These are phyloP conservation scores for Apostichopus parvimensis DNA, from an alignment of 35 echinoderm and acorn worm species.

Conservation along the genomic window DNA sequence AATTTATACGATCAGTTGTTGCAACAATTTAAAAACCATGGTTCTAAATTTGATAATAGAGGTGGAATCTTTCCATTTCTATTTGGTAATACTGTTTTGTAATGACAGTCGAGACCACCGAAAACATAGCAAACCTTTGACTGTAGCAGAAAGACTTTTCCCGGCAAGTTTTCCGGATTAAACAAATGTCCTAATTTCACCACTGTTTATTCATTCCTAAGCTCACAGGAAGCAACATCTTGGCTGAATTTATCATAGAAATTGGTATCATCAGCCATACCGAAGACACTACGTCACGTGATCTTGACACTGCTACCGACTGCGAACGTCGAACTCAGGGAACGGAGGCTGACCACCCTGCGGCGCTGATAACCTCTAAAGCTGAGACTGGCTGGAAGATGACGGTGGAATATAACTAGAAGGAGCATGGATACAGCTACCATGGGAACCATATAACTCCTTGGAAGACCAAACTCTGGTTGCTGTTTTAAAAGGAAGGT, in stretches of 20 bases:
- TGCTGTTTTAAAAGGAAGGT: constrained; percentile 63
- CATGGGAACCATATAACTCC: constrained; percentile 65
- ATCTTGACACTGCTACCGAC: constrained; percentile 86
- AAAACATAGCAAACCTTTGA: too few species aligned
- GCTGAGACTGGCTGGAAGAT: constrained; percentile 68
- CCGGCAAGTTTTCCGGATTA: too few species aligned
- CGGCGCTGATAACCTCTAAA: constrained; percentile 73
- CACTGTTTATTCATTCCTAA: too few species aligned
- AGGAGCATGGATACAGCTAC: constrained; percentile 71
- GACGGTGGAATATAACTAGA: constrained; percentile 69
- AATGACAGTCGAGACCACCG: too few species aligned
- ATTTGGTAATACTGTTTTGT: not conserved
- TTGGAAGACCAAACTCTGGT: constrained; percentile 72
- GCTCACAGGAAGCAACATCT: too few species aligned
- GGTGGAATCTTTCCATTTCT: too few species aligned
- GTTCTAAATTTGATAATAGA: too few species aligned
- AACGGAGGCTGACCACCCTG: constrained; percentile 88
- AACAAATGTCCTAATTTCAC: too few species aligned
- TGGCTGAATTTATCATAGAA: not conserved
- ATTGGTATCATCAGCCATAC: too few species aligned
- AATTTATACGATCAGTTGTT: too few species aligned
- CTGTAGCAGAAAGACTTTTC: too few species aligned
- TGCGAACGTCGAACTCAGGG: constrained; percentile 96
- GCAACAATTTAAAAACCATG: too few species aligned
- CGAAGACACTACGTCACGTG: constrained; percentile 52